phyloP scores from a whole-genome alignment of 2,113 vertebrate genomes.

The Corythoichthys intestinalis region DNA sequence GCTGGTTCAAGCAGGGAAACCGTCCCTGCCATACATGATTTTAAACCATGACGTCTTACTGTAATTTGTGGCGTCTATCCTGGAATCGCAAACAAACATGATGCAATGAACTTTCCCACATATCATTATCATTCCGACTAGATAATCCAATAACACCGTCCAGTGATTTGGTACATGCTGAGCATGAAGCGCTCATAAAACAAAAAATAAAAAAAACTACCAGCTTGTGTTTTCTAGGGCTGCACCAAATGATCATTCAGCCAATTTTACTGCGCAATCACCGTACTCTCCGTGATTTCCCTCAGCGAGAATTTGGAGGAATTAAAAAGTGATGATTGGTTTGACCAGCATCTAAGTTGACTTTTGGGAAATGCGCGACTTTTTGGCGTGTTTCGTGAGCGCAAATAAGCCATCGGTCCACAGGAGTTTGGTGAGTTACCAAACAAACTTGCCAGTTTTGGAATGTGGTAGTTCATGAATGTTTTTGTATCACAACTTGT shows the following conservation, averaged over 20 bases:
- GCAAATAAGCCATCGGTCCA: neutral
- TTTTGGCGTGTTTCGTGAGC: neutral
- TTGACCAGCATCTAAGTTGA: neutral
- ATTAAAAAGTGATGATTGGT: slow-evolving; percentile 8
- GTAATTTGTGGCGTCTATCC: too few species aligned
- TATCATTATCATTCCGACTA: too few species aligned
- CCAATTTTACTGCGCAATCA: slow-evolving; percentile 7
- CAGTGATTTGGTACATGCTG: neutral
- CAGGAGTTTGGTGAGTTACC: neutral
- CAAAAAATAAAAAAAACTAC: too few species aligned
- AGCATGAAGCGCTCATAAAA: neutral
- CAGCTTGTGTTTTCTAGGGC: neutral
- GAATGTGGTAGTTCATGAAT: too few species aligned
- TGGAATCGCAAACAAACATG: too few species aligned
- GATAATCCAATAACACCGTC: neutral
- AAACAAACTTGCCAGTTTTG: too few species aligned
- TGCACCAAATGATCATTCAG: neutral
- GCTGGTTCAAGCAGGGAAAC: too few species aligned
- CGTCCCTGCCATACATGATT: too few species aligned
- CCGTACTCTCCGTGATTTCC: neutral
- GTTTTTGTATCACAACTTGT: neutral
- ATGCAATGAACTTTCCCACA: too few species aligned
- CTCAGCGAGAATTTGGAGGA: neutral
- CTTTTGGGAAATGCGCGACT: neutral
- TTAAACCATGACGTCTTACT: too few species aligned